Evolutionary conservation across 2,888 invertebrate species (phyloP), one percentile per base, ranked within the genome.

Genomic region (Drosophila multiciliata): DNA sequence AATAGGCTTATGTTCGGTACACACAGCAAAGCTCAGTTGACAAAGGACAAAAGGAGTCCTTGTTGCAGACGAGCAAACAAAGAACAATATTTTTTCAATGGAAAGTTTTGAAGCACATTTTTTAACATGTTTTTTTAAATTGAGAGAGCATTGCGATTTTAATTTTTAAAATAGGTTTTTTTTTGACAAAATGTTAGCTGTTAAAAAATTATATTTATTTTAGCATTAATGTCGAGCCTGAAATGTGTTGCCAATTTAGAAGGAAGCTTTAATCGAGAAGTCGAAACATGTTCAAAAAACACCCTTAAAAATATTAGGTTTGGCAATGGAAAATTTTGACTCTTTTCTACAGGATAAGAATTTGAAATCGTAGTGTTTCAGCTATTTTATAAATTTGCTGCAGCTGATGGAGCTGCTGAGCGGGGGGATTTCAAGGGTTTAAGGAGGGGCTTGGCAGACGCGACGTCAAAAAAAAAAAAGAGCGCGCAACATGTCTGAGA

Each of bases 1-100:
- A 85, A 87, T 85, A 84, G 88, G 87, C 85, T 89, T 87, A 87
- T 55, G 62, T 48, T 53, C 55, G 66, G 52, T 33, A 73, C 66
- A 78, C 68, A 69, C 54, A 70, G 40, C 48, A 61, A 62, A 66
- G 63, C 61, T 64, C 58, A 50, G 61, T 64, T 64, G 60, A 61
- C 80, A 79, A 68, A 60, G 33, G 29, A 52, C 15, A 26, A 61
- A 26, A 26, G 45, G 12, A 29, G 8, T 55, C 26, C 53, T 26
- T 17, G 15, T 36, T 62, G 40, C 11, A 40, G 5, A 9, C 17
- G 15, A 57, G 1, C 29, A 20, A 20, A 9, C 36, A 26, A 45
- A 45, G 23, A 45, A 7, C 40, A 40, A n/a, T 40, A 20, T 29
- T 29, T 29, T 29, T 29, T 29, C 29, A 45, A 23, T 38, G 17